A percentile compares a stretch with the other conserved stretches of the same genome.
Conservation (phyloP, 2,888 invertebrate species). For the Thyatira batis region DNA sequence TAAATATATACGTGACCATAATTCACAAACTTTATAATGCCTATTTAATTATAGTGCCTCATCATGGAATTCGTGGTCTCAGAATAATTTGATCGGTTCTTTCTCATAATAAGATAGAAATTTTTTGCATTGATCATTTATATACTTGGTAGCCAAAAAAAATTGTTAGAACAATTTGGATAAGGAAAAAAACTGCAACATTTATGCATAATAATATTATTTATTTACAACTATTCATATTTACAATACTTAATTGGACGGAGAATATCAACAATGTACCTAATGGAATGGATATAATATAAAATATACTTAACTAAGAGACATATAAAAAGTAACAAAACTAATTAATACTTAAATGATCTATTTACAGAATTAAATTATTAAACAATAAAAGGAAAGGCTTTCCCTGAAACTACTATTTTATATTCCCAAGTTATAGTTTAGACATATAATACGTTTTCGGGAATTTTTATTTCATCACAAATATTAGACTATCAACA, state of each 20-base stretch:
- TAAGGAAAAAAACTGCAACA: not conserved
- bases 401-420: not conserved
- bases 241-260: slow-evolving; percentile 26
- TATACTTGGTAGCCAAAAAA: too few relatives aligned
- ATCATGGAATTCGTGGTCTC: slow-evolving; percentile 13
- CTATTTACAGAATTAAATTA: slow-evolving; percentile 17
- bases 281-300: not conserved
- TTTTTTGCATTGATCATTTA: not conserved
- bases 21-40: slow-evolving; percentile 33
- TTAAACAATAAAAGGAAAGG: not conserved
- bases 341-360: slow-evolving; percentile 10
- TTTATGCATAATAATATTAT: slow-evolving; percentile 19
- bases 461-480: not conserved
- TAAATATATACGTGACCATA: slow-evolving; percentile 32
- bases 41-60: slow-evolving; percentile 30
- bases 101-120: not conserved
- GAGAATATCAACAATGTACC: slow-evolving; percentile 7
- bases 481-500: slow-evolving; percentile 44
- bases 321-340: slow-evolving; percentile 23
- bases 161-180: too few relatives aligned
- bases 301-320: slow-evolving; percentile 7
- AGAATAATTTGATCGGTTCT: not conserved
- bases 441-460: slow-evolving; percentile 7
- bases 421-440: not conserved
- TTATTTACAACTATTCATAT: slow-evolving; percentile 26